Evolutionary conservation across 92 coral and sea anemone genomes (phyloP).

Genomic region (Porites rus): DNA sequence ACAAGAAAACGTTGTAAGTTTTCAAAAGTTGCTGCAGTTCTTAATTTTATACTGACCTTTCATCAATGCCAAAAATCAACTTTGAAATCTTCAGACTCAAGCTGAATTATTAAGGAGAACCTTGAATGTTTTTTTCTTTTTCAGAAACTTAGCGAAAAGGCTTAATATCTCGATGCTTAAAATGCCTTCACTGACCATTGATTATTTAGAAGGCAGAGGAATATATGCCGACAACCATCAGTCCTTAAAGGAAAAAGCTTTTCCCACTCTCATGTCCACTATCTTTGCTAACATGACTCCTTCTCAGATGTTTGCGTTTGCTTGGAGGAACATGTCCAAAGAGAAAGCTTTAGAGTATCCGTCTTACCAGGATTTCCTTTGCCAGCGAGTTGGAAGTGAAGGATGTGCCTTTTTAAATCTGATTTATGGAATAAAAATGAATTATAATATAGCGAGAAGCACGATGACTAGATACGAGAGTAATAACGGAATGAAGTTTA

Average conservation of each 20-base stretch:
- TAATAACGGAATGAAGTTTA: neutral
- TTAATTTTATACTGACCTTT: too few species aligned
- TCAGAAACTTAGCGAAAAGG: neutral
- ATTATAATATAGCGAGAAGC: constrained; percentile 5
- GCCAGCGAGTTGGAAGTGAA: constrained; percentile 24
- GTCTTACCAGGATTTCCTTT: neutral
- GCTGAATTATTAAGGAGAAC: neutral
- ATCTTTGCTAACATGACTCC: constrained; percentile 32
- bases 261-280: constrained; percentile 17
- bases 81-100: too few species aligned
- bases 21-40: too few species aligned
- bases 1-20: constrained; percentile 15
- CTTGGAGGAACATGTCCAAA: constrained; percentile 21
- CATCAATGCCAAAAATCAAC: too few species aligned
- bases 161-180: neutral
- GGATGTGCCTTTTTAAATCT: neutral
- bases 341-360: neutral
- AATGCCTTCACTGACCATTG: neutral
- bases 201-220: constrained; percentile 9
- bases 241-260: constrained; percentile 6
- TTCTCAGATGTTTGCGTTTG: neutral
- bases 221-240: neutral
- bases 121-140: neutral
- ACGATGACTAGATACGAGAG: constrained; percentile 16
- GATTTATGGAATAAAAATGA: neutral